Evolutionary conservation across 2,888 invertebrate species (phyloP), one percentile per base, ranked within the genome.

Genomic region (Amaurobius ferox): DNA sequence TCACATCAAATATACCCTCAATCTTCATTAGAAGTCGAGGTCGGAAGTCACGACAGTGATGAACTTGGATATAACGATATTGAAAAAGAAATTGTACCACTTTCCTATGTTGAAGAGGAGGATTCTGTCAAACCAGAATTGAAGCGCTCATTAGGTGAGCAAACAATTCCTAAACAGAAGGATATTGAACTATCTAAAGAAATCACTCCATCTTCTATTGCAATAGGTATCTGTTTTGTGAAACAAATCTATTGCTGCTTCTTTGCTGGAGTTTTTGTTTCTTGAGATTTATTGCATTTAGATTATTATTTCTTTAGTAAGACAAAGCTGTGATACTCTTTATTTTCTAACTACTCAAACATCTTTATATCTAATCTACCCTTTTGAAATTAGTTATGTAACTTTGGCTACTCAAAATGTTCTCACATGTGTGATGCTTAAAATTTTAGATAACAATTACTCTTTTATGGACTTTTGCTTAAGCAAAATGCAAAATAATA

Each of bases 11-110:
- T 79, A 13, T 28, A 68, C 11, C 81, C 90, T 26, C 90, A 90
- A 72, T 89, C 90, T 26, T 90, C 90, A 13, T 81, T 89, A 39
- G 90, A 90, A 86, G 89, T 90, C 7, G 88, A 89, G 79, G 88
- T 88, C 1, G 88, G 89, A 30, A 89, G 88, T 44, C 80, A 73
- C 26, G 80, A 55, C 23, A 88, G 88, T 48, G 88, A 88, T 55
- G 89, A 89, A 66, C 89, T 90, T 70, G 89, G 89, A 35, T 83
- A 89, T 71, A 88, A 89, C 73, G 90, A 90, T 0, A 44, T 32
- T 7, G 77, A 87, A 23, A 87, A 64, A 71, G 77, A 80, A 61
- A 48, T 77, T 16, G 32, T 40, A 5, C 80, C 61, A 0, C 64
- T 77, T 19, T 77, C 87, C 0, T 76, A 64, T 39, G 86, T 86